phyloP scores from a whole-genome alignment of 2,113 vertebrate species.

The Cottus gobio region DNA sequence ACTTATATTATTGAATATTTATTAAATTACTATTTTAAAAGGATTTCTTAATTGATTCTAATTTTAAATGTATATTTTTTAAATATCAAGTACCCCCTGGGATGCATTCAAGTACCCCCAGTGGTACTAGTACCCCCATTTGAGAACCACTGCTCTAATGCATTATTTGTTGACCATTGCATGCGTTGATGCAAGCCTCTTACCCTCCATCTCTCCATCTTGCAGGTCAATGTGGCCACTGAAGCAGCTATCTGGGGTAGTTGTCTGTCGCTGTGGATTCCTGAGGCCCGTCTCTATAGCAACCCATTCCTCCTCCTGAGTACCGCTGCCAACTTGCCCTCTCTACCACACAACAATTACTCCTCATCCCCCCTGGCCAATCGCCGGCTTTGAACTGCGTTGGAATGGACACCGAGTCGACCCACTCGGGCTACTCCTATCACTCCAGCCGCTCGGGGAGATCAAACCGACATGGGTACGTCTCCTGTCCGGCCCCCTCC shows the following conservation, averaged over 20 bases:
- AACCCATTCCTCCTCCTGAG: slow-evolving; percentile 60
- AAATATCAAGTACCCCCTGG: no score
- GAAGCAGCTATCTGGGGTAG: slow-evolving; percentile 59
- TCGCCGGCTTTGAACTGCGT: slow-evolving; percentile 50
- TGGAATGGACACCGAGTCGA: slow-evolving; percentile 95
- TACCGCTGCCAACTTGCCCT: slow-evolving; percentile 37
- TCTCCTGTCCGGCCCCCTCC: slow-evolving; percentile 37
- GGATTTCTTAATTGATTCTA: no score
- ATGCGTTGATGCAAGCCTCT: background rate
- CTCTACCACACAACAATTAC: slow-evolving; percentile 43
- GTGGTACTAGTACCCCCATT: no score
- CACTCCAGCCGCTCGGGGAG: slow-evolving; percentile 93
- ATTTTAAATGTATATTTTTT: no score
- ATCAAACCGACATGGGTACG: slow-evolving; percentile 92
- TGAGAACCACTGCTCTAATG: background rate
- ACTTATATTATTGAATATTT: no score
- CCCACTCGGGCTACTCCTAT: slow-evolving; percentile 93
- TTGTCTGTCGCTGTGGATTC: slow-evolving; percentile 60
- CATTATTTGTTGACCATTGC: slow-evolving; percentile 13
- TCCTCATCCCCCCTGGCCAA: slow-evolving; percentile 50
- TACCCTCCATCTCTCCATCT: slow-evolving; percentile 18
- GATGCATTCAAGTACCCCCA: no score
- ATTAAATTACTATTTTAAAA: no score
- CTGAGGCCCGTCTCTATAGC: slow-evolving; percentile 69
- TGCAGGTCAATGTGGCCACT: slow-evolving; percentile 73